Percentiles rank a stretch among this genome's conserved stretches.
Conservation (phyloP, 2,888 invertebrate genomes). For the Lordiphosa fenestrarum region DNA sequence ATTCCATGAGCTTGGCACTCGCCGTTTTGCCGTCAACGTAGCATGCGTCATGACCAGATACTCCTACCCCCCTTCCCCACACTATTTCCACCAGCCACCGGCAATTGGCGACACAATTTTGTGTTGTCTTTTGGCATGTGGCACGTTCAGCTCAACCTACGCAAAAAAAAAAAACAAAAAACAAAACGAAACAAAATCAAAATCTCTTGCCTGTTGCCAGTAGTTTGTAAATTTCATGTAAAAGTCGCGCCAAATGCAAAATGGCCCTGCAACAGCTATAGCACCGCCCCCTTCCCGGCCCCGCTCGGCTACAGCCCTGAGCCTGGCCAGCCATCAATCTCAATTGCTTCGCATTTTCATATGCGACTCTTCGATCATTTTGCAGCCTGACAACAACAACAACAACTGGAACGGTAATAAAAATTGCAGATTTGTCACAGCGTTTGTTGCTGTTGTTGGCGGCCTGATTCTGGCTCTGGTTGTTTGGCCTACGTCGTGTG, state of each 20-base stretch:
- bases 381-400: slow-evolving; percentile 58
- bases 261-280: slow-evolving; percentile 59
- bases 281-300: slow-evolving; percentile 17
- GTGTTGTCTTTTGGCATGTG: slow-evolving; percentile 62
- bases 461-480: slow-evolving; percentile 58
- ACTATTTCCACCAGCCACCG: slow-evolving; percentile 1
- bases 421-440: slow-evolving; percentile 73
- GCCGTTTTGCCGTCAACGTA: slow-evolving; percentile 37
- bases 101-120: slow-evolving; percentile 69
- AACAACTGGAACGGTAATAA: slow-evolving; percentile 52
- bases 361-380: slow-evolving; percentile 73
- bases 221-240: slow-evolving; percentile 75
- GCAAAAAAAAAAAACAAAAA: slow-evolving; percentile 39
- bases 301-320: slow-evolving; percentile 35
- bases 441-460: slow-evolving; percentile 47
- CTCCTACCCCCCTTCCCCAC: not conserved
- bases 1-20: slow-evolving; percentile 67
- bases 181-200: slow-evolving; percentile 25
- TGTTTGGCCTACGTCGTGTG: slow-evolving; percentile 49
- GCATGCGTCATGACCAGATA: slow-evolving; percentile 62
- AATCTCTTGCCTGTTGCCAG: slow-evolving; percentile 48
- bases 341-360: slow-evolving; percentile 74
- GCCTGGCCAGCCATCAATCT: slow-evolving; percentile 65
- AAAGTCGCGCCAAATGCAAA: slow-evolving; percentile 71
- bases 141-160: slow-evolving; percentile 42